These are phyloP conservation scores for Tringa solitaria DNA, from an alignment of 2,113 vertebrate species.

Conservation along the genomic window DNA sequence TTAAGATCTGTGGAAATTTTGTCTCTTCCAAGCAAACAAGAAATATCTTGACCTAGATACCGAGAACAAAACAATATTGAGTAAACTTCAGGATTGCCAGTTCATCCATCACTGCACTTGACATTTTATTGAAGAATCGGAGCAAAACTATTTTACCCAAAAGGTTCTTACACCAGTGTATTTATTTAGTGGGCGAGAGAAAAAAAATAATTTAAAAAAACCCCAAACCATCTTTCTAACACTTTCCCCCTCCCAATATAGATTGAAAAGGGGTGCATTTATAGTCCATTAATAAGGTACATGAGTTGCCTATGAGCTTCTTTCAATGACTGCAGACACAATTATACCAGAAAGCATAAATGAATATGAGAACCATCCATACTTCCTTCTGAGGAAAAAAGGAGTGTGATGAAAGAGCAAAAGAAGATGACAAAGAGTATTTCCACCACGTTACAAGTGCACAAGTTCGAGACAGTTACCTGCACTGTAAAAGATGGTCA, in stretches of 20 bases:
- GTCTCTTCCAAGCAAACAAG: slow-evolving; percentile 36
- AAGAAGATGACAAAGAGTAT: neutral
- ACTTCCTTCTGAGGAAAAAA: neutral
- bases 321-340: neutral
- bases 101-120: neutral
- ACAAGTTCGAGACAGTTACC: neutral
- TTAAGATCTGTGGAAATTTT: slow-evolving; percentile 52
- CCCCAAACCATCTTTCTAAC: neutral
- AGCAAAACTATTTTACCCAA: neutral
- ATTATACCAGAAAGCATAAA: neutral
- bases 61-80: slow-evolving; percentile 22
- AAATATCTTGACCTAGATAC: slow-evolving; percentile 71
- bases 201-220: neutral
- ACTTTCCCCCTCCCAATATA: neutral
- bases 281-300: neutral
- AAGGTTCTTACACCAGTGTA: neutral
- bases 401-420: neutral
- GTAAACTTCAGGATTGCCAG: neutral
- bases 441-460: neutral
- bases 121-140: neutral
- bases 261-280: neutral
- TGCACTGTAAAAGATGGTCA: neutral
- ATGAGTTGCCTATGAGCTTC: neutral
- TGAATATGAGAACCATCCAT: neutral
- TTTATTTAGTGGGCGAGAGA: neutral